Evolutionary conservation across 1,140 invertebrate species (phyloP).

Genomic region (Leptinotarsa defecta): DNA sequence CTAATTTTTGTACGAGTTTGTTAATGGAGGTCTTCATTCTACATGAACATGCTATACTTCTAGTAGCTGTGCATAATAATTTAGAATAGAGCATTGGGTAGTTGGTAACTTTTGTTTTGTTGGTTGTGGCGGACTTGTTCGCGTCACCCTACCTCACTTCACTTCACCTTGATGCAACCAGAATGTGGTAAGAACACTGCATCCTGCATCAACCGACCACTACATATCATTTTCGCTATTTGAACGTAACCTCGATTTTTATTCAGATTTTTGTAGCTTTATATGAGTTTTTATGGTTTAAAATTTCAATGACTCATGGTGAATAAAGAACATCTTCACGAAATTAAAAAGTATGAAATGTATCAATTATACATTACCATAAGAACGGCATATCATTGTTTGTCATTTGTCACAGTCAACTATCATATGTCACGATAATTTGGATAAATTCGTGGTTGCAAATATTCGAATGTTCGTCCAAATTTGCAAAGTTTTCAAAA

Average conservation of each 20-base stretch:
- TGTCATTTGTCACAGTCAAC: too few relatives aligned
- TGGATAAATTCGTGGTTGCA: too few relatives aligned
- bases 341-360: too few relatives aligned
- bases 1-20: neutral
- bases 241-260: constrained; percentile 19
- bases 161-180: constrained; percentile 57
- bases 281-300: too few relatives aligned
- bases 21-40: constrained; percentile 15
- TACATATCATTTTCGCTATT: constrained; percentile 33
- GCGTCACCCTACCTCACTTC: constrained; percentile 56
- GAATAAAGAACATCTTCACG: too few relatives aligned
- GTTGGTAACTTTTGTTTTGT: constrained; percentile 58
- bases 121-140: constrained; percentile 57
- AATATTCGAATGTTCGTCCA: too few relatives aligned
- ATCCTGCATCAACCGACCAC: constrained; percentile 45
- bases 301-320: too few relatives aligned
- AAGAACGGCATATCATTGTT: too few relatives aligned
- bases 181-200: constrained; percentile 57
- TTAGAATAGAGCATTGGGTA: constrained; percentile 55
- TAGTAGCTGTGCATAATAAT: constrained; percentile 52
- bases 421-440: too few relatives aligned
- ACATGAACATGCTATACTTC: constrained; percentile 22
- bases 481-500: too few relatives aligned
- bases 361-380: too few relatives aligned
- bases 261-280: neutral